Evolutionary conservation across 2,797 vertebrate genomes (phyloP), one percentile per base, ranked within the genome.

Genomic region (Tauraco hartlaubi): DNA sequence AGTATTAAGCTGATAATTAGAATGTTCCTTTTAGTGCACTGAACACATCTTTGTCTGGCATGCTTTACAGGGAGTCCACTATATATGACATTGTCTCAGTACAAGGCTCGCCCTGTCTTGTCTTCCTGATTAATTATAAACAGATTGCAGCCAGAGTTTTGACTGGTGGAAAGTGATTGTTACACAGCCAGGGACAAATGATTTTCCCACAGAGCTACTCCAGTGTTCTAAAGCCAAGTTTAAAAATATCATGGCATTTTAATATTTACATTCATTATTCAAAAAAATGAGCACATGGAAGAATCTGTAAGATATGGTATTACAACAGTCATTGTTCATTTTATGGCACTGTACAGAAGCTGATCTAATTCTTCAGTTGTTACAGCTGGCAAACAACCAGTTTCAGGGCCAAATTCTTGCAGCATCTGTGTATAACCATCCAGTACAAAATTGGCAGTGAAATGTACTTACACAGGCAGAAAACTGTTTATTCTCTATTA

Each of bases 71-170:
- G 15, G 56, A 86, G 90, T 82, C 67, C 80, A 82, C 83, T 96
- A 48, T 69, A 72, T 20, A 75, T 55, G 75, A 94, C 92, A 93
- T 18, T 94, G 95, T 81, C 72, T 92, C 68, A 73, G 86, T 49
- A 94, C 84, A 96, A 95, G 61, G n/a, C 82, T 92, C 1, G 0
- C 88, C 74, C 94, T 94, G 91, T 96, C 96, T 95, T 96, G 90
- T 96, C 96, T 95, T 96, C 54, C 89, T 96, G 88, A 95, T 95
- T 97, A 97, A 97, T 97, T 96, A 96, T 93, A 96, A 97, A 93
- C 96, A 97, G 96, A 97, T 75, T 96, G 92, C 73, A 93, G 82
- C 91, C 94, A 69, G 95, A 94, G 77, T 90, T 96, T 96, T 96
- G 90, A 96, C 78, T 92, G 66, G 90, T 88, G 82, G 92, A 97